phyloP scores from a whole-genome alignment of 92 coral and sea anemone species.

The Phenganax subtilis region DNA sequence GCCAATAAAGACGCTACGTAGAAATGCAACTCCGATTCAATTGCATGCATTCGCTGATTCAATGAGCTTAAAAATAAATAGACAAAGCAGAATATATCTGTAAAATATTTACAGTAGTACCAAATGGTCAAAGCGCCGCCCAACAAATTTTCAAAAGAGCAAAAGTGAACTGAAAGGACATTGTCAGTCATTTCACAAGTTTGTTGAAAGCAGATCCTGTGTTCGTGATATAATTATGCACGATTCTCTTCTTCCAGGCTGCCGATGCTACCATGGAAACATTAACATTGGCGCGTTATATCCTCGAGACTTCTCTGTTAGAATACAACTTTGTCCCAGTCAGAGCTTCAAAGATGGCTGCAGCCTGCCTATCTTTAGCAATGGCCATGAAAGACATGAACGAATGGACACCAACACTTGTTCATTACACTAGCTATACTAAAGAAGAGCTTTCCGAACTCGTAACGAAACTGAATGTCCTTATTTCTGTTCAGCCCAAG shows the following conservation, averaged over 20 bases:
- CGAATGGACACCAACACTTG: conserved; percentile 83
- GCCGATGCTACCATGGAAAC: conserved; percentile 75
- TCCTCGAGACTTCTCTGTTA: conserved; percentile 81
- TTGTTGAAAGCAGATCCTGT: background rate
- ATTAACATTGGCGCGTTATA: conserved; percentile 84
- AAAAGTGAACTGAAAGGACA: no score
- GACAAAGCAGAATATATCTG: no score
- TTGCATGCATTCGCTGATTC: no score
- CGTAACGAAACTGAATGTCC: conserved; percentile 64
- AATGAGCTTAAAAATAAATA: no score
- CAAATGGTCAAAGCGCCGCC: no score
- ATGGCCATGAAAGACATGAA: conserved; percentile 66
- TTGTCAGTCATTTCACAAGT: background rate
- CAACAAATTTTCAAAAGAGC: no score
- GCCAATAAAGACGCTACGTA: no score
- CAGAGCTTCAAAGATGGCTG: conserved; percentile 81
- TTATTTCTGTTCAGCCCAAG: conserved; percentile 83
- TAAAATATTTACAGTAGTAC: no score
- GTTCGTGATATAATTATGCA: background rate
- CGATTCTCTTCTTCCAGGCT: conserved; percentile 52
- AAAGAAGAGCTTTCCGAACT: conserved; percentile 64
- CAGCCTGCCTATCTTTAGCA: conserved; percentile 76
- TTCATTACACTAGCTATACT: conserved; percentile 79
- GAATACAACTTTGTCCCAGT: conserved; percentile 63
- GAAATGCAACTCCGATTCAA: no score